Evolutionary conservation across 2,113 vertebrate genomes (phyloP).

Genomic region (Gymnogyps californianus): DNA sequence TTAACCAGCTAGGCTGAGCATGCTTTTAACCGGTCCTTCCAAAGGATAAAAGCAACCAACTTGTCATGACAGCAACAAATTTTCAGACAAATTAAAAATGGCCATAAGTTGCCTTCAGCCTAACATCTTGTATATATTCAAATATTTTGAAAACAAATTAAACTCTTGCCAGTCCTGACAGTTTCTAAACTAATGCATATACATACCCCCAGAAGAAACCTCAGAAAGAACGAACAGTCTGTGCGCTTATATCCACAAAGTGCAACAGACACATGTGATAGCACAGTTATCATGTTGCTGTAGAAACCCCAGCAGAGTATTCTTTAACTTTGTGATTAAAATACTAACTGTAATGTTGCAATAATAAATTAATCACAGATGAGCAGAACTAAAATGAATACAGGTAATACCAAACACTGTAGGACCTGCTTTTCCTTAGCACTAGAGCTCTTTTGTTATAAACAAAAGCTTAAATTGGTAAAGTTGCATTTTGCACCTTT

Average conservation of each 20-base stretch:
- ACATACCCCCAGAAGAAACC: neutral
- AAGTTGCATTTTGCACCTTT: neutral
- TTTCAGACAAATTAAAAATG: neutral
- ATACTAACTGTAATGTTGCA: neutral
- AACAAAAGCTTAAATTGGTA: neutral
- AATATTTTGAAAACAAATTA: neutral
- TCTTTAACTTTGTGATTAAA: neutral
- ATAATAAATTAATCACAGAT: neutral
- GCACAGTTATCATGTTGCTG: neutral
- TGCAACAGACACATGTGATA: neutral
- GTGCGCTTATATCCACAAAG: neutral
- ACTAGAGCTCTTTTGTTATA: neutral
- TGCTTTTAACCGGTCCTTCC: neutral
- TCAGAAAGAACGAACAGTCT: neutral
- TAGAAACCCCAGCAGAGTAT: neutral
- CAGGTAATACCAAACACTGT: neutral
- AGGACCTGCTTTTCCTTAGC: neutral
- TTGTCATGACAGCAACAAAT: neutral
- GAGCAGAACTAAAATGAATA: neutral
- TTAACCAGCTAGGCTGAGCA: neutral
- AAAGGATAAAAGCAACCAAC: slow-evolving; percentile 10
- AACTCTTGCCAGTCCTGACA: neutral
- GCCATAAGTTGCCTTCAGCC: neutral
- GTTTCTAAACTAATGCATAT: neutral
- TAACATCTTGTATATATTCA: neutral